Base-by-base conservation (phyloP, 1,140 invertebrate genomes). In the Heliconius hewitsoni region DNA sequence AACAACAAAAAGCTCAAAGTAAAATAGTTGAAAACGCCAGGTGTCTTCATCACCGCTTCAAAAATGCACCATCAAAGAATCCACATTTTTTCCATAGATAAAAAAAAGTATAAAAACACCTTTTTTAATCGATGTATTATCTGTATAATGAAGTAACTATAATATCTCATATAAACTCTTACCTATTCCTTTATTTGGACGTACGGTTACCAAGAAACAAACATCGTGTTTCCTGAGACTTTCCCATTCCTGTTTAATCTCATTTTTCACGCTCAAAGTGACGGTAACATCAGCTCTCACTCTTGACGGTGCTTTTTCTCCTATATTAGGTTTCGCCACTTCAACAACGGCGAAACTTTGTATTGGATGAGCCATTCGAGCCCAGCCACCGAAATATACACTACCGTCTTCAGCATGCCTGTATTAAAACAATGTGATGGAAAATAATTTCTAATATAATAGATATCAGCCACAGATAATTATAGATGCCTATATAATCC, bases 201-300 rank as follows among this genome's bases (percentile, higher is more conserved):
- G 96, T 0, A 99, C 97, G 1, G 98, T 98, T 11, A 99, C 96
- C 27, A 99, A 94, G 87, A 99, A 99, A 89, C 99, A 99, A 11
- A 99, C 99, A 89, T 99, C 99, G 91, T 99, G 99, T 90, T 99
- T 99, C 60, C 99, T 95, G 27, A 99, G 94, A 85, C 97, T 97
- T 94, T 99, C 99, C 99, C 99, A 99, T 94, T 99, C 99, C 23
- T 96, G 95, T 94, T 99, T 99, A 42, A 99, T 98, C 87, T 99
- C 98, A 46, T 96, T 96, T 42, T 98, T 95, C 0, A 98, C 97
- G 86, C 97, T 98, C 1, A 99, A 95, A 79, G 98, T 99, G 1
- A 99, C 97, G 0, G 97, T 97, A 16, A 99, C 96, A 89, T 99
- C 99, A 60, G 98, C 99, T 70, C 98, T 95, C 0, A 99, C 99